Evolutionary conservation across 1,140 invertebrate species (phyloP), one percentile per base, ranked within the genome.

Genomic region (Tetragonula clypearis): DNA sequence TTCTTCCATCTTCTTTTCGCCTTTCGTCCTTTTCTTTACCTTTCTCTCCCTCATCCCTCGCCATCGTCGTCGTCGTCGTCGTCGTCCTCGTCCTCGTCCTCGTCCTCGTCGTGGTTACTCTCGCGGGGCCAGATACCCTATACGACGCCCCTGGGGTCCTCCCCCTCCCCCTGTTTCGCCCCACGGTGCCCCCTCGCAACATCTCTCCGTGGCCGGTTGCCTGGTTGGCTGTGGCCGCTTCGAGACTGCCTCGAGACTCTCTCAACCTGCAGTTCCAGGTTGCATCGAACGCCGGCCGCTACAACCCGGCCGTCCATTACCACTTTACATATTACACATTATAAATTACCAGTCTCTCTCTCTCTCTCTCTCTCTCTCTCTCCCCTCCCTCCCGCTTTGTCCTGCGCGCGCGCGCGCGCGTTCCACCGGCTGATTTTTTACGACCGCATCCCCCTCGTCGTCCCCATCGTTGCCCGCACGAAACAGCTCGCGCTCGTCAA

Each of bases 321-420:
- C 92, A 91, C 91, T 92, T 92, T 92, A 92, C 92, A 92, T 92
- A 92, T 92, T 92, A 92, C 90, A 90, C 90, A 88, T 92, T 92
- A 92, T 92, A 92, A 92, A 92, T 92, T 91, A 91, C 86, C 89
- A 78, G 79, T 82, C 84, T 88, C 73, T 84, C 81, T 72, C 65
- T 85, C 65, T 56, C 17, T 75, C 66, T 79, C 69, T 79, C 60
- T 56, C 11, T 56, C 60, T 26, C 49, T 19, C 26, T 79, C 53
- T 56, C 65, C 56, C 8, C 49, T 41, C 15, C 66, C 73, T 68
- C 41, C 82, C 66, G 21, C 19, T 65, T 58, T 30, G 26, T 30
- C 9, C 75, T 6, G 23, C 1, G 17, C 72, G 58, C 30, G 68
- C 53, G 21, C 81, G 21, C 81, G 19, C 23, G 14, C 9, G 23